Evolutionary conservation across 2,113 vertebrate genomes (phyloP).

Genomic region (Trogon surrucura): DNA sequence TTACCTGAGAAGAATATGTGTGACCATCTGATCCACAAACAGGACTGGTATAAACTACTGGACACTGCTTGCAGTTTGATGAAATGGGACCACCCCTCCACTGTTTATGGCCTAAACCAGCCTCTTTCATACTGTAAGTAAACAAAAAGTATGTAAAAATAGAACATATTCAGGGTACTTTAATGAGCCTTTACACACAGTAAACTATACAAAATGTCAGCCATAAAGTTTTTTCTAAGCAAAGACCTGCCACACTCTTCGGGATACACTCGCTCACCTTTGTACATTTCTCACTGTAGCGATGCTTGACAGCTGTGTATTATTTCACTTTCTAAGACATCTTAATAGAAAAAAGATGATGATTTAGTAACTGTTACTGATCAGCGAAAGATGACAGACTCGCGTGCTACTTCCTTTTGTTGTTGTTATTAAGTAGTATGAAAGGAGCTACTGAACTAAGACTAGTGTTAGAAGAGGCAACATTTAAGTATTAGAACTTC

Average conservation of each 20-base stretch:
- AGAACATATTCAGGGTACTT: conserved; percentile 44
- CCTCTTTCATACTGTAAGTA: conserved; percentile 87
- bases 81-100: conserved; percentile 76
- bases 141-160: conserved; percentile 62
- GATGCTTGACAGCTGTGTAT: background rate
- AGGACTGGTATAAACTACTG: conserved; percentile 82
- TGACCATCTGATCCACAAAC: conserved; percentile 95
- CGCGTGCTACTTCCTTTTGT: background rate
- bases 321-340: background rate
- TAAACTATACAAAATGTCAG: background rate
- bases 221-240: background rate
- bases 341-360: background rate
- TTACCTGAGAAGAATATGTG: conserved; percentile 92
- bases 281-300: background rate
- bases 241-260: background rate
- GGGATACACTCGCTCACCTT: background rate
- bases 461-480: background rate
- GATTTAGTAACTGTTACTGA: background rate
- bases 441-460: background rate
- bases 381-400: background rate
- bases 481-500: background rate
- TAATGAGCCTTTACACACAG: conserved; percentile 43
- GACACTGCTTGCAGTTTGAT: conserved; percentile 90
- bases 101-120: conserved; percentile 83
- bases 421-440: background rate